Base-by-base conservation (phyloP, 2,797 vertebrate genomes). In the Dryobates pubescens region DNA sequence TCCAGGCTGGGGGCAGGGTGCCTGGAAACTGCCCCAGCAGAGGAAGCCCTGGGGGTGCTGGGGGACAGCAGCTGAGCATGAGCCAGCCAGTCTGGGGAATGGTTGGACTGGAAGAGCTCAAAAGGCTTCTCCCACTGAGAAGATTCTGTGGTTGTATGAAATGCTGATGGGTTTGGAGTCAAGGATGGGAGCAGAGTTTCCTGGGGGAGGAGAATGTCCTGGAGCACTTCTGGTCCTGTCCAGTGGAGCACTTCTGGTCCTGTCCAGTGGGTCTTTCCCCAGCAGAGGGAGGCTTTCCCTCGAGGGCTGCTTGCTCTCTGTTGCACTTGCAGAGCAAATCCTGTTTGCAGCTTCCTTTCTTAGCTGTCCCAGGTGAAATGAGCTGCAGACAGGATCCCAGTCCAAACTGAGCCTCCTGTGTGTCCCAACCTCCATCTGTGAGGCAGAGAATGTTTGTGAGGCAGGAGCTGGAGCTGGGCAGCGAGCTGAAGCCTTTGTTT, bases 401-500 rank as follows among this genome's bases (percentile, higher is more conserved):
- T 41, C 57, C 17, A 63, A 67, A 53, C 10, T 38, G 79, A 79
- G 22, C 71, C 86, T n/a, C 45, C 54, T 24, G 0, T 14, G 58
- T 47, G 30, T 51, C 69, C 36, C 16, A 32, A 1, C 13, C 82
- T 80, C 54, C 64, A 2, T 23, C 32, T 23, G 23, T 0, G 4
- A 41, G 68, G 63, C 51, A 74, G 58, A 70, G 43, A 79, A 73
- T 67, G 24, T 13, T 82, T 72, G 45, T 47, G 45, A 19, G 65
- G 45, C 26, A 32, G 22, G 53, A 80, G 22, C 65, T 32, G 61
- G 70, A 26, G 47, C 64, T 57, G 47, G 43, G 49, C 54, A 41
- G 29, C 76, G 54, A 92, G 85, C 59, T 78, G 22, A 82, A 73
- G 9, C 58, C 22, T 95, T 88, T 91, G 74, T 95, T 95, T 92